These are phyloP conservation scores for Globodera ellingtonae DNA, from an alignment of 1,140 invertebrate genomes.

Conservation along the genomic window DNA sequence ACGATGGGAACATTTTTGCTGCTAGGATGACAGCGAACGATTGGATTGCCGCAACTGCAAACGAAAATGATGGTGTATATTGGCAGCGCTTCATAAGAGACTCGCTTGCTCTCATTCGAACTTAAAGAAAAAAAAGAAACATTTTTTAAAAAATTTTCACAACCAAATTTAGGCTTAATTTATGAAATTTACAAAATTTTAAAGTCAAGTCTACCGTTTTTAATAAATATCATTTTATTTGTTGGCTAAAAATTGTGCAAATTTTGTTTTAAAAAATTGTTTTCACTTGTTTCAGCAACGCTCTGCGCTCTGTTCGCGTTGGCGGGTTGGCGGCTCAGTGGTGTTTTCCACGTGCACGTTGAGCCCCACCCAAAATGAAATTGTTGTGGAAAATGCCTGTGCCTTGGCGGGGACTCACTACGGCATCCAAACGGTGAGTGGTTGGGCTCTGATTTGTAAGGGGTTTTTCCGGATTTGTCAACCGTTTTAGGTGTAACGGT, in stretches of 20 bases:
- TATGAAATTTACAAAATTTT: no score
- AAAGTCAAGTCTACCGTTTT: no score
- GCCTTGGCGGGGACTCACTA: constrained; percentile 74
- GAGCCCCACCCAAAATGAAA: constrained; percentile 93
- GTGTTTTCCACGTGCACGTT: constrained; percentile 94
- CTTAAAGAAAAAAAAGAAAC: no score
- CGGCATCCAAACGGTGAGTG: constrained; percentile 64
- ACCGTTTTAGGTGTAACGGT: constrained; percentile 69
- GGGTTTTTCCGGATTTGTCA: not conserved
- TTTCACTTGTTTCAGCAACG: constrained; percentile 70
- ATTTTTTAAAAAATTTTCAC: no score
- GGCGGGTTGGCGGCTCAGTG: constrained; percentile 84
- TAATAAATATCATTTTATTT: no score
- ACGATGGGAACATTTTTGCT: constrained; percentile 89
- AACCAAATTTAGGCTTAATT: no score
- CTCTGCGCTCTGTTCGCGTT: constrained; percentile 71
- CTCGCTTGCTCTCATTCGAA: no score
- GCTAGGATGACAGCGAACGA: constrained; percentile 78
- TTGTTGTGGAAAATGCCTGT: constrained; percentile 82
- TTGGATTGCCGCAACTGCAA: constrained; percentile 82
- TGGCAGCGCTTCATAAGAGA: no score
- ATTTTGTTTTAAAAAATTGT: no score
- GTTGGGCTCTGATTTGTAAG: no score
- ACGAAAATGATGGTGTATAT: constrained; percentile 77
- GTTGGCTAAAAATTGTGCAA: no score